Conservation (phyloP, 2,888 invertebrate species). For the Zaprionus lineosus region DNA sequence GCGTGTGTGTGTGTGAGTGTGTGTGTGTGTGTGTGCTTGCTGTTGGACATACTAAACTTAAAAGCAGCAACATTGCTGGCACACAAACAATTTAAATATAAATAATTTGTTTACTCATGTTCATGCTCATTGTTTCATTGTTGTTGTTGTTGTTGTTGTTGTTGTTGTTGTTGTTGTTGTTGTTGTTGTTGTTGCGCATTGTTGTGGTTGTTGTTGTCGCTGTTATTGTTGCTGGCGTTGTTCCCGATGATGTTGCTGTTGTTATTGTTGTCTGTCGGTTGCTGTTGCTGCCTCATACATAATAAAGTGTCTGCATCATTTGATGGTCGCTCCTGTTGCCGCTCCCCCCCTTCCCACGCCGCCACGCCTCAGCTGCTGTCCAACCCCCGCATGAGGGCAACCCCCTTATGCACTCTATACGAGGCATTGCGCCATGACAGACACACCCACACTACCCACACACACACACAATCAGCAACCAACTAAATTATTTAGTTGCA, state of each 20-base stretch:
- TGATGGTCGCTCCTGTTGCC: constrained; percentile 46
- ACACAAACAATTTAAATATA: constrained; percentile 75
- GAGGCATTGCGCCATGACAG: too few species aligned
- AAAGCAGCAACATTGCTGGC: constrained; percentile 53
- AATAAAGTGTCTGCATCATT: constrained; percentile 79
- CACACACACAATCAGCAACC: constrained; percentile 53
- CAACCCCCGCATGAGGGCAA: too few species aligned
- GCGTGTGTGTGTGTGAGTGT: background rate
- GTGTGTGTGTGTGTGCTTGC: constrained; percentile 17
- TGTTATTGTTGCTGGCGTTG: constrained; percentile 32
- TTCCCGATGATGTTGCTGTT: constrained; percentile 26
- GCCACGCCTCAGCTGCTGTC: background rate
- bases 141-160: constrained; percentile 25
- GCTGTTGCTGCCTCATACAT: constrained; percentile 63
- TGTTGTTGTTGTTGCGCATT: constrained; percentile 24
- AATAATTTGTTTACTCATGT: constrained; percentile 72
- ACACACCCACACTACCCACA: constrained; percentile 20
- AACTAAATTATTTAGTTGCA: constrained; percentile 78
- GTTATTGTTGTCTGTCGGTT: constrained; percentile 27
- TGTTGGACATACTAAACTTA: constrained; percentile 51
- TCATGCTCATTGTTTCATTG: constrained; percentile 68
- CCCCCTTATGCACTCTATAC: constrained; percentile 26
- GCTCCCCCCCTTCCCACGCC: background rate
- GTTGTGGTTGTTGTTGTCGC: constrained; percentile 27
- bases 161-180: constrained; percentile 14